Conservation (phyloP, 2,113 vertebrate species). For the Nycticebus coucang region DNA sequence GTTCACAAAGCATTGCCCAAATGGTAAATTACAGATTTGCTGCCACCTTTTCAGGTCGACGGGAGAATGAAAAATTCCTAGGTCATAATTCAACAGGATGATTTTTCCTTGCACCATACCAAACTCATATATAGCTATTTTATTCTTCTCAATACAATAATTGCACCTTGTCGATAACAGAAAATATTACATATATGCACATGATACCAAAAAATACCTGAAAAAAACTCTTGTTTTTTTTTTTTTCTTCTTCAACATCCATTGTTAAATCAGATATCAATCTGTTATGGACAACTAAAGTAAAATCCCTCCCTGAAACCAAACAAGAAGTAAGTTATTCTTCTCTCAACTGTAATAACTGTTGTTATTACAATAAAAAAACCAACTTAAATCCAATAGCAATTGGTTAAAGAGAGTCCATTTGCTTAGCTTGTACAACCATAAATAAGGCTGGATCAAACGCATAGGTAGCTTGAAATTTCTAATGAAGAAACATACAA, state of each 20-base stretch:
- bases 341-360: not conserved
- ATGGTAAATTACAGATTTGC: not conserved
- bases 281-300: conserved; percentile 20
- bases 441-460: conserved; percentile 81
- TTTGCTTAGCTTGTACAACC: conserved; percentile 67
- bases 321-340: conserved; percentile 68
- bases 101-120: conserved; percentile 30
- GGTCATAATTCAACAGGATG: conserved; percentile 1
- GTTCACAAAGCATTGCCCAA: not conserved
- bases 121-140: conserved; percentile 59
- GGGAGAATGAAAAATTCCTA: not conserved
- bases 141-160: conserved; percentile 45
- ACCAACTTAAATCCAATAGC: conserved; percentile 61
- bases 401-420: conserved; percentile 59
- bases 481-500: conserved; percentile 64
- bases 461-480: not conserved
- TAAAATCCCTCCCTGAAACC: conserved; percentile 25
- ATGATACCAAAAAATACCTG: conserved; percentile 37
- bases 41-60: not conserved
- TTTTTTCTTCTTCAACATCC: not conserved
- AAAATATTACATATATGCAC: conserved; percentile 49
- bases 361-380: conserved; percentile 53
- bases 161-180: conserved; percentile 62
- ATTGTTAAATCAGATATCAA: conserved; percentile 29
- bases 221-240: not conserved